Evolutionary conservation across 2,797 vertebrate species (phyloP), one percentile per base, ranked within the genome.

Genomic region (Hirundo rustica): DNA sequence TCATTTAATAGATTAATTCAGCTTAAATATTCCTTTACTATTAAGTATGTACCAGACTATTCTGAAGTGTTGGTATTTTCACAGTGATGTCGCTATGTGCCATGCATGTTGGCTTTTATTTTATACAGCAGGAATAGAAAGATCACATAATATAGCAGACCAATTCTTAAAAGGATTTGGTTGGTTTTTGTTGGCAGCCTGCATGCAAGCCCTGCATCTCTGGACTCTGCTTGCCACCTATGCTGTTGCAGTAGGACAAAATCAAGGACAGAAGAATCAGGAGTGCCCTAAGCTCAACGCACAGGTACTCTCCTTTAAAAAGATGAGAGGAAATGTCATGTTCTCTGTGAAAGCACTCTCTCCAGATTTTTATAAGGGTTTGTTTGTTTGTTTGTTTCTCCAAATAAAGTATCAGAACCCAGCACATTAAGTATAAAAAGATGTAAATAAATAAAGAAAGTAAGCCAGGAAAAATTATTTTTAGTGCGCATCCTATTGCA

Each of bases 111-210:
- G 94, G 67, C 85, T 55, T 96, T 86, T 83, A 65, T 78, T 90
- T 92, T 95, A 13, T 54, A 54, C 45, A 78, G 62, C 83, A 79
- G 60, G 45, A 86, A 86, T 72, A 87, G 62, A 92, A 96, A 92
- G 57, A 72, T 79, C 54, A 71, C 16, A 54, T 87, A 72, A 67
- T 88, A 16, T 23, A 92, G 82, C 92, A 96, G 87, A 94, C 93
- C 76, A 80, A 88, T 97, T 96, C 94, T 91, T 94, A 94, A 96
- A 93, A 91, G 60, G 84, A 89, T 95, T 95, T 95, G 88, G 92
- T 96, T 96, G 92, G 64, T 92, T 97, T 97, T 89, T 93, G 74
- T 97, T 96, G 97, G 95, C 96, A 97, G 95, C 92, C 93, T 97
- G 61, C 95, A 95, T 94, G 96, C 89, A 96, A 97, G 94, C 95